Percentiles rank a stretch among this genome's conserved stretches.
Evolutionary conservation across 2,888 invertebrate species (phyloP).

Genomic region (Lithophane socia): DNA sequence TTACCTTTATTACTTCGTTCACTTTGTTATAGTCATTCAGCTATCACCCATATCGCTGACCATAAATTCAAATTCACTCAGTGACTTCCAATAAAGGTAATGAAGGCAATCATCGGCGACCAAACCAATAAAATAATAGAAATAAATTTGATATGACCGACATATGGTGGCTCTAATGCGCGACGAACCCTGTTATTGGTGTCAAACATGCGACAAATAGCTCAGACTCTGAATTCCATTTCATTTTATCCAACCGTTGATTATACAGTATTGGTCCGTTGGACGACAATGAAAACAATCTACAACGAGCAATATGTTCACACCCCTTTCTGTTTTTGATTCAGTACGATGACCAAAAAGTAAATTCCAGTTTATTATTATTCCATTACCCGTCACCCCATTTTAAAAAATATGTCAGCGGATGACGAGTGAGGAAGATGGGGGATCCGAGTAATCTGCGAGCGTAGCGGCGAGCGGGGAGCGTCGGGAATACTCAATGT

Average conservation of each 20-base stretch:
- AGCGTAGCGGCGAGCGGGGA: conserved; percentile 72
- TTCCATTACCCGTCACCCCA: conserved; percentile 89
- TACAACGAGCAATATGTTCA: conserved; percentile 88
- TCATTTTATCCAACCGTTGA: conserved; percentile 87
- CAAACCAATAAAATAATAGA: conserved; percentile 90
- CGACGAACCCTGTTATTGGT: conserved; percentile 89
- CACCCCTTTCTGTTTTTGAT: conserved; percentile 89
- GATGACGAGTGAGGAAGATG: conserved; percentile 86
- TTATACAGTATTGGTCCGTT: conserved; percentile 89
- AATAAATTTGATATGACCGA: conserved; percentile 91
- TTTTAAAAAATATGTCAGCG: conserved; percentile 90
- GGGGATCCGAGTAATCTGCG: conserved; percentile 82
- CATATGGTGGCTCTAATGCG: conserved; percentile 89
- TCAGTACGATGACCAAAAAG: conserved; percentile 89
- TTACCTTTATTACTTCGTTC: conserved; percentile 87
- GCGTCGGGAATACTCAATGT: conserved; percentile 88
- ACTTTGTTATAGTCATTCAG: conserved; percentile 87
- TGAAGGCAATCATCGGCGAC: conserved; percentile 88
- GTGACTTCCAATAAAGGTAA: conserved; percentile 90
- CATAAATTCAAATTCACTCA: conserved; percentile 89
- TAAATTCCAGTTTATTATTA: conserved; percentile 91
- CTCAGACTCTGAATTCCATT: conserved; percentile 84
- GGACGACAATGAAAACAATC: conserved; percentile 87
- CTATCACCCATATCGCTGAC: conserved; percentile 87
- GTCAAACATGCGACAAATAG: conserved; percentile 90